Evolutionary conservation across 2,888 invertebrate genomes (phyloP).

Genomic region (Lasioglossum malachurum): DNA sequence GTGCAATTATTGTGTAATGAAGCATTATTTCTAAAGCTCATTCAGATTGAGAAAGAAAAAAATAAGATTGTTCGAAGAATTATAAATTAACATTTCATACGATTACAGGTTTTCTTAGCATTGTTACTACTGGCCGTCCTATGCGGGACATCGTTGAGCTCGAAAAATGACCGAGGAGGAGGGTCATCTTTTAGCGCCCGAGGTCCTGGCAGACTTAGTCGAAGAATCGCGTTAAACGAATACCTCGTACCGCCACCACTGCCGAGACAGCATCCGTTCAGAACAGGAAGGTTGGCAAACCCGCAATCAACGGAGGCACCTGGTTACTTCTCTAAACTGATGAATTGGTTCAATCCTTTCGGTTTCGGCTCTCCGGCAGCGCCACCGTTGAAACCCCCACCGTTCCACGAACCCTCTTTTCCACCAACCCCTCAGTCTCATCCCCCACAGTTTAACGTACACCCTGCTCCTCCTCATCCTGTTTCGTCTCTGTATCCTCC

Average conservation of each 20-base stretch:
- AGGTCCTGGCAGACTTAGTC: constrained; percentile 36
- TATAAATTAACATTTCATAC: background rate
- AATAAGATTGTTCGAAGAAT: no score
- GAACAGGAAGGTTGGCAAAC: constrained; percentile 73
- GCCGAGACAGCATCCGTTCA: constrained; percentile 47
- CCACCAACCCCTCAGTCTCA: constrained; percentile 30
- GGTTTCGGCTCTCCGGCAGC: constrained; percentile 66
- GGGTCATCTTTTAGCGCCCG: constrained; percentile 12
- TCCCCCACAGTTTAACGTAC: constrained; percentile 4
- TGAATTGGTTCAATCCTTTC: constrained; percentile 88
- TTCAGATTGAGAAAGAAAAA: no score
- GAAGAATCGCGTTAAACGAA: constrained; percentile 71
- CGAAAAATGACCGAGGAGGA: constrained; percentile 47
- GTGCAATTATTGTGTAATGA: no score
- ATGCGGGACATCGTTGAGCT: constrained; percentile 18
- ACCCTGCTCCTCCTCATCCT: background rate
- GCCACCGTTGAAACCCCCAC: constrained; percentile 4
- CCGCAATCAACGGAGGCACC: constrained; percentile 85
- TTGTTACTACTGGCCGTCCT: constrained; percentile 11
- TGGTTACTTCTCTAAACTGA: constrained; percentile 87
- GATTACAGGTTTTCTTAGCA: constrained; percentile 33
- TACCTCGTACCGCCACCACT: constrained; percentile 73
- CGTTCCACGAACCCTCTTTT: constrained; percentile 23
- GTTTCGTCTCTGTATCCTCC: constrained; percentile 23
- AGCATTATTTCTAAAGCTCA: no score